These are phyloP conservation scores for Siniperca undulata DNA, from an alignment of 2,797 vertebrate species.

Conservation along the genomic window DNA sequence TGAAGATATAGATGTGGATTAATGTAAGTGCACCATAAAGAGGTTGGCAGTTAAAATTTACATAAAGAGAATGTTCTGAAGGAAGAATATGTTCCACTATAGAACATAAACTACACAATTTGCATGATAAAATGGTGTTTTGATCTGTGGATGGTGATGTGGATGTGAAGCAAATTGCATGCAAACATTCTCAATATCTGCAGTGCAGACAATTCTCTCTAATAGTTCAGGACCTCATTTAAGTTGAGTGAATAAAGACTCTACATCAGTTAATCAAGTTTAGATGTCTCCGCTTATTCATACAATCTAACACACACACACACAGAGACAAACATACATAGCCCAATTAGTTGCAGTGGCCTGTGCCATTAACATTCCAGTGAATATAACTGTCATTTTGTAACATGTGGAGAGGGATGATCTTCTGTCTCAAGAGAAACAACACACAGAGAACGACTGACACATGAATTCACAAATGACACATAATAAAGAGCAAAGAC, in stretches of 20 bases:
- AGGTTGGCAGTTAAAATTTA: slow-evolving; percentile 26
- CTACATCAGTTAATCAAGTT: slow-evolving; percentile 51
- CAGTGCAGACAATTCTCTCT: background rate
- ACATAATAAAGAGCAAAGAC: background rate
- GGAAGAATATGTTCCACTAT: slow-evolving; percentile 8
- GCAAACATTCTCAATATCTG: slow-evolving; percentile 22
- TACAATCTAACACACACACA: slow-evolving; percentile 9
- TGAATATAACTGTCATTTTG: slow-evolving; percentile 50
- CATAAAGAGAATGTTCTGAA: slow-evolving; percentile 25
- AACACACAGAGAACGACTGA: slow-evolving; percentile 10
- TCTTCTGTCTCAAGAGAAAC: slow-evolving; percentile 34
- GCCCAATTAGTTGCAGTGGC: slow-evolving; percentile 54
- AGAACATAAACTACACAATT: slow-evolving; percentile 29
- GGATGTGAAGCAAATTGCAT: slow-evolving; percentile 10
- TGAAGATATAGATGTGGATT: slow-evolving; percentile 70
- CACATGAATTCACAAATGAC: slow-evolving; percentile 14
- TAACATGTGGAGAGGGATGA: slow-evolving; percentile 43
- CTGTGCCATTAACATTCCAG: slow-evolving; percentile 56
- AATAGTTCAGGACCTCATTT: slow-evolving; percentile 41
- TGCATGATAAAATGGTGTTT: slow-evolving; percentile 43
- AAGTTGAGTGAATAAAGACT: slow-evolving; percentile 43
- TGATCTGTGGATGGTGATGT: slow-evolving; percentile 38
- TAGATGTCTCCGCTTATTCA: slow-evolving; percentile 47
- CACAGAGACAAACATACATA: slow-evolving; percentile 3
- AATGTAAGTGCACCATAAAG: slow-evolving; percentile 46